Evolutionary conservation across 2,797 vertebrate genomes (phyloP).

Genomic region (Mormyrops attenuatus): DNA sequence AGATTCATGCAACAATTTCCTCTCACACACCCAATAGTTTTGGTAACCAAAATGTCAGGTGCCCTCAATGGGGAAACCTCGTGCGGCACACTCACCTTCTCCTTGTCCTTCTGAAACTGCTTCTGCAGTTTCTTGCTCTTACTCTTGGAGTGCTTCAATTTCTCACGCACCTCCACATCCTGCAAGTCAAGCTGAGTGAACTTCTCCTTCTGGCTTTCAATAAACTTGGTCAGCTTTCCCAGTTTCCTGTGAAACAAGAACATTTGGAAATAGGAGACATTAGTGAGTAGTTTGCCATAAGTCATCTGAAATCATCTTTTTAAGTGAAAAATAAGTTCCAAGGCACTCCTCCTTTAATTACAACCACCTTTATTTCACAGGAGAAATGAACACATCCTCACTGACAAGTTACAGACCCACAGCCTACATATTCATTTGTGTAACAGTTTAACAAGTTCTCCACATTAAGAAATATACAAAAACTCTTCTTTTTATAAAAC

Average conservation of each 20-base stretch:
- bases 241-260: slow-evolving; percentile 67
- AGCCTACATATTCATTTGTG: neutral
- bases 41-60: neutral
- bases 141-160: slow-evolving; percentile 81
- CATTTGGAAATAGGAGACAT: slow-evolving; percentile 10
- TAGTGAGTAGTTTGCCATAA: neutral
- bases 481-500: neutral
- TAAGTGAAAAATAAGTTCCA: slow-evolving; percentile 1
- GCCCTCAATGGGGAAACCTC: neutral
- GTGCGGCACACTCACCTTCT: slow-evolving; percentile 69
- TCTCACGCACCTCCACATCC: slow-evolving; percentile 91
- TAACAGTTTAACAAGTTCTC: neutral
- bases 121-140: slow-evolving; percentile 86
- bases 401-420: neutral
- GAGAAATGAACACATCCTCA: neutral
- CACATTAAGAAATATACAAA: neutral
- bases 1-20: neutral
- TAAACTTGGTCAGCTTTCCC: slow-evolving; percentile 75
- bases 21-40: neutral
- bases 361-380: neutral
- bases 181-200: slow-evolving; percentile 90
- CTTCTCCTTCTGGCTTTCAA: slow-evolving; percentile 85
- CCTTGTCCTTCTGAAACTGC: slow-evolving; percentile 87
- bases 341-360: slow-evolving; percentile 13
- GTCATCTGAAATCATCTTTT: slow-evolving; percentile 1